Percentiles rank a stretch among this genome's conserved stretches.
Evolutionary conservation across 2,888 invertebrate species (phyloP).

Genomic region (Hyposoter didymator): DNA sequence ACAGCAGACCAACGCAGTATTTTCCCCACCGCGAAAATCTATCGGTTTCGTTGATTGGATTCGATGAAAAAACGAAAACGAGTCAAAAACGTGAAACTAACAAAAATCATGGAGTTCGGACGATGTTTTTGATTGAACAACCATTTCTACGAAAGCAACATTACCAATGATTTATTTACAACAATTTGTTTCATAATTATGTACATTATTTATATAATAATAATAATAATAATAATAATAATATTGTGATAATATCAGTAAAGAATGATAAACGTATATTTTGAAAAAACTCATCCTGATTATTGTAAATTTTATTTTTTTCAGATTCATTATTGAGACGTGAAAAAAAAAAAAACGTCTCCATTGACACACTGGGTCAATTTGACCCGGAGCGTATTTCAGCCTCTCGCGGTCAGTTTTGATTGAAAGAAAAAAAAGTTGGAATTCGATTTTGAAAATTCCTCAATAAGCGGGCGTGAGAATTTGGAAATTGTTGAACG

Average conservation of each 20-base stretch:
- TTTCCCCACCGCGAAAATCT: not conserved
- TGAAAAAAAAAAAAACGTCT: too few species aligned
- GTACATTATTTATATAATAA: slow-evolving; percentile 77
- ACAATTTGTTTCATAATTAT: slow-evolving; percentile 77
- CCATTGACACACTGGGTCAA: too few species aligned
- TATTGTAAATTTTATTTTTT: slow-evolving; percentile 1
- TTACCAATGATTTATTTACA: slow-evolving; percentile 81
- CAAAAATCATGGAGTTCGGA: not conserved
- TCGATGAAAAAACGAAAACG: not conserved
- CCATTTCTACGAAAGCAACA: slow-evolving; percentile 79
- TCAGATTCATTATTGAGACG: not conserved
- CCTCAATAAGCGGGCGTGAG: too few species aligned
- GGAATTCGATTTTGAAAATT: too few species aligned
- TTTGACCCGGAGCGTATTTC: too few species aligned
- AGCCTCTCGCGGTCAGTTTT: too few species aligned
- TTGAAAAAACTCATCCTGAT: not conserved
- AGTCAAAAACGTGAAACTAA: not conserved
- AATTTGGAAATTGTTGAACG: too few species aligned
- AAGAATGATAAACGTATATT: slow-evolving; percentile 7
- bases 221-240: slow-evolving; percentile 59
- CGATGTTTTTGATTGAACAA: not conserved
- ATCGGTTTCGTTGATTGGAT: not conserved
- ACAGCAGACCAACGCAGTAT: not conserved
- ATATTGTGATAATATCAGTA: slow-evolving; percentile 29
- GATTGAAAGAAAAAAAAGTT: too few species aligned